Conservation (phyloP, 2,888 invertebrate species). For the Eutolmus rufibarbis region DNA sequence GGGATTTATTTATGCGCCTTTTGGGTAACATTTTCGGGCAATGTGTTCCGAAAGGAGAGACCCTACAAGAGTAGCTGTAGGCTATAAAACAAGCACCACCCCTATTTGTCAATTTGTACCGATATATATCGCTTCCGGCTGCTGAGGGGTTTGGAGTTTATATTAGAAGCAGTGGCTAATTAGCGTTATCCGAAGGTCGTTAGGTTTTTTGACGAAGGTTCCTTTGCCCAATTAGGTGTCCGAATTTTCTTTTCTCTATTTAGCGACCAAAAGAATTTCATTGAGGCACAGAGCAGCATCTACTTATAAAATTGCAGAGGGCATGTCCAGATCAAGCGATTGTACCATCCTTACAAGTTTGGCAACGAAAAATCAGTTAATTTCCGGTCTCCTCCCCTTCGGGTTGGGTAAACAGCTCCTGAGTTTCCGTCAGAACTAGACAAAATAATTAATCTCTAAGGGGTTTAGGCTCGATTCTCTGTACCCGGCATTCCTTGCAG, state of each 20-base stretch:
- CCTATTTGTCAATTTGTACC: neutral
- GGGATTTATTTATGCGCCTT: conserved; percentile 35
- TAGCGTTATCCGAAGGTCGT: neutral
- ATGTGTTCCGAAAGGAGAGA: neutral
- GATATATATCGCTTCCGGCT: neutral
- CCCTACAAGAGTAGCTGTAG: neutral
- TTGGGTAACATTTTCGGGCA: conserved; percentile 28
- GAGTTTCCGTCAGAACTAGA: neutral
- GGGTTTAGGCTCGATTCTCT: neutral
- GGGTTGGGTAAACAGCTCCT: neutral
- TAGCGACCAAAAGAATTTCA: neutral
- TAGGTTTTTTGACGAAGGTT: neutral
- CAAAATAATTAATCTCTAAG: neutral
- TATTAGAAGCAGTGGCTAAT: neutral
- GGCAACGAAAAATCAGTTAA: neutral
- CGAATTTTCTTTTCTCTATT: neutral
- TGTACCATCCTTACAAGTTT: neutral
- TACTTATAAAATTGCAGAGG: neutral
- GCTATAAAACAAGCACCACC: neutral
- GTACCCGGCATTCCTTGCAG: neutral
- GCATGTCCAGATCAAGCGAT: neutral
- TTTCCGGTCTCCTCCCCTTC: neutral
- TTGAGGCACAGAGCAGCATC: neutral
- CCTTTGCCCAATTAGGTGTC: neutral
- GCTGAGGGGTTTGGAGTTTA: neutral